These are phyloP conservation scores for Andricus quercusramuli DNA, from an alignment of 2,888 invertebrate species.

Conservation along the genomic window DNA sequence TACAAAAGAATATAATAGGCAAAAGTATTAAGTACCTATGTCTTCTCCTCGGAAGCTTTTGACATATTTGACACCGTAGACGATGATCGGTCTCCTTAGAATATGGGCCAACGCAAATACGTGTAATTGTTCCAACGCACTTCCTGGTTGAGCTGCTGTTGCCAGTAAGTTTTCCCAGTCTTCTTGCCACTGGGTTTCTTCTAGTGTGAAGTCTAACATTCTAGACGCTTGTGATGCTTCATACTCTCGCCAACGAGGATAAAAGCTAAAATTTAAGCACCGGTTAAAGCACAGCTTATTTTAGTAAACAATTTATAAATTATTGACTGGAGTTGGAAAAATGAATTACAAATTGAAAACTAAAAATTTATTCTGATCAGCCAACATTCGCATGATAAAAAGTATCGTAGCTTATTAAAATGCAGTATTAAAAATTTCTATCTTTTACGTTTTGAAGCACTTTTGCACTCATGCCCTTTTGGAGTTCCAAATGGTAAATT, in stretches of 20 bases:
- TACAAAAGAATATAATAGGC: not conserved
- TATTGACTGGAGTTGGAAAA: not conserved
- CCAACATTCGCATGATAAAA: too few relatives aligned
- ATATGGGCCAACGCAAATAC: slow-evolving; percentile 97
- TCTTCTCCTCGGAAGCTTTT: slow-evolving; percentile 98
- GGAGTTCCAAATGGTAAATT: too few relatives aligned
- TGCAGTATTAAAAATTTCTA: too few relatives aligned
- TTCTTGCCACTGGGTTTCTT: slow-evolving; percentile 95
- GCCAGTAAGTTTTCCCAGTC: slow-evolving; percentile 94
- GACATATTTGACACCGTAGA: slow-evolving; percentile 97
- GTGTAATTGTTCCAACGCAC: slow-evolving; percentile 94
- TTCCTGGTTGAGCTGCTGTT: slow-evolving; percentile 93
- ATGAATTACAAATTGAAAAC: not conserved
- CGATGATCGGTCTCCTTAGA: slow-evolving; percentile 94
- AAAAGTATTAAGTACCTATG: slow-evolving; percentile 80
- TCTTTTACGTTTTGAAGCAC: too few relatives aligned
- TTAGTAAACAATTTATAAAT: not conserved
- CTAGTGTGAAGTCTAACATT: slow-evolving; percentile 90
- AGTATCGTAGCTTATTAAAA: too few relatives aligned
- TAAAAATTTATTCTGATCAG: not conserved
- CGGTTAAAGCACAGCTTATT: not conserved
- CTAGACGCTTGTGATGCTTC: slow-evolving; percentile 89
- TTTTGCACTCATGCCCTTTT: too few relatives aligned
- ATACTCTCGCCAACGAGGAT: slow-evolving; percentile 93
- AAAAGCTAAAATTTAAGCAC: slow-evolving; percentile 82